These are phyloP conservation scores for Lycophotia porphyrea DNA, from an alignment of 2,888 invertebrate species.

Conservation along the genomic window DNA sequence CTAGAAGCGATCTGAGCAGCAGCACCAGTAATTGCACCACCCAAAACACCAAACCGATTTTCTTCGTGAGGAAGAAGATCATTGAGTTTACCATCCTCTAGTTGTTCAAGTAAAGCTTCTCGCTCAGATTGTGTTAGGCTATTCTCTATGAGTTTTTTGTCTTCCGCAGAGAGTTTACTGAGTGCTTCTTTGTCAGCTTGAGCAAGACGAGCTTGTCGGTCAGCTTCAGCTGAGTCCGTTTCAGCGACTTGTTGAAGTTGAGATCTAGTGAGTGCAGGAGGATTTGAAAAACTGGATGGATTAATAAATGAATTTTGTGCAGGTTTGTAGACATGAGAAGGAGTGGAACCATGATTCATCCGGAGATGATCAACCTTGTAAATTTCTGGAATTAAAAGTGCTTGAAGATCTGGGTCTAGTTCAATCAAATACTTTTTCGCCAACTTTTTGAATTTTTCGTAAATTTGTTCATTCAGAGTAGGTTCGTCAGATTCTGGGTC, in stretches of 20 bases:
- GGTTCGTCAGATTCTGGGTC: too few relatives aligned
- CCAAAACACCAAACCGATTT: slow-evolving; percentile 30
- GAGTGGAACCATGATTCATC: not conserved
- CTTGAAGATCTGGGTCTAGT: not conserved
- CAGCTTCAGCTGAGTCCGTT: not conserved
- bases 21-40: not conserved
- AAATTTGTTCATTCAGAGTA: not conserved
- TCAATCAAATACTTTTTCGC: not conserved
- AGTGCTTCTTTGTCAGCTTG: slow-evolving; percentile 37
- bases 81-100: slow-evolving; percentile 28
- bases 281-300: not conserved
- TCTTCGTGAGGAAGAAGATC: slow-evolving; percentile 13
- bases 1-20: slow-evolving; percentile 27
- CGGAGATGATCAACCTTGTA: not conserved
- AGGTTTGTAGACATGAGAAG: not conserved
- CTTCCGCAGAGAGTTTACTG: slow-evolving; percentile 18
- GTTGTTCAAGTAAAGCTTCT: slow-evolving; percentile 16
- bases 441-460: not conserved
- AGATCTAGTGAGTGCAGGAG: not conserved
- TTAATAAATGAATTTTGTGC: not conserved
- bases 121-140: slow-evolving; percentile 17
- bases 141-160: slow-evolving; percentile 22
- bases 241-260: not conserved
- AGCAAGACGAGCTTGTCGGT: slow-evolving; percentile 17
- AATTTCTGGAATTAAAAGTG: slow-evolving; percentile 18